Evolutionary conservation across 2,888 invertebrate species (phyloP).

Genomic region (Drosophila borborema): DNA sequence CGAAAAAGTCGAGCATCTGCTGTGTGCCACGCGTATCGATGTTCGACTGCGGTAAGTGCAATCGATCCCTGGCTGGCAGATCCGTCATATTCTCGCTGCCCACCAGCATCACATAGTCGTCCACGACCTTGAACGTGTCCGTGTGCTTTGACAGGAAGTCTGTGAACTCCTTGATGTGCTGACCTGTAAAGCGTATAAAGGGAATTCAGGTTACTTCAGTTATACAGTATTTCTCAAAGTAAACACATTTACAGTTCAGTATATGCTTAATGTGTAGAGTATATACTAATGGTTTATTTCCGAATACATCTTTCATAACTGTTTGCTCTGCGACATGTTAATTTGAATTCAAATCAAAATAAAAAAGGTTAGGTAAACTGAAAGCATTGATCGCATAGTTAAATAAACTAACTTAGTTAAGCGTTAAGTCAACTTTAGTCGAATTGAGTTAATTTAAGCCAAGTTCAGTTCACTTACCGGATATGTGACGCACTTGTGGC

Average conservation of each 20-base stretch:
- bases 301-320: neutral
- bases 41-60: constrained; percentile 90
- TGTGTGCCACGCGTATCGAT: constrained; percentile 94
- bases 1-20: constrained; percentile 92
- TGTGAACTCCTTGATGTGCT: constrained; percentile 96
- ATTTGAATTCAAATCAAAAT: neutral
- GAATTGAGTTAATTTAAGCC: neutral
- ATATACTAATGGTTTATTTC: neutral
- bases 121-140: constrained; percentile 93
- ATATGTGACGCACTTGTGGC: constrained; percentile 98
- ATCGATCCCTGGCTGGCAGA: constrained; percentile 88
- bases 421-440: neutral
- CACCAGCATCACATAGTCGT: constrained; percentile 93
- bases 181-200: constrained; percentile 85
- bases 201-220: too few species aligned
- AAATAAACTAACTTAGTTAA: neutral
- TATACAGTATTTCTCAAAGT: too few species aligned
- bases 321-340: neutral
- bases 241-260: too few species aligned
- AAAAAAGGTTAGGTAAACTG: neutral
- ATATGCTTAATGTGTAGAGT: neutral
- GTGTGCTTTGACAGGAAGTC: constrained; percentile 94
- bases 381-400: neutral
- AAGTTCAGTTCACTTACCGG: constrained; percentile 86
- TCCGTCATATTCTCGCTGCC: constrained; percentile 89